Evolutionary conservation across 23 tunicate species (phyloP).

Genomic region (Clavelina lepadiformis): DNA sequence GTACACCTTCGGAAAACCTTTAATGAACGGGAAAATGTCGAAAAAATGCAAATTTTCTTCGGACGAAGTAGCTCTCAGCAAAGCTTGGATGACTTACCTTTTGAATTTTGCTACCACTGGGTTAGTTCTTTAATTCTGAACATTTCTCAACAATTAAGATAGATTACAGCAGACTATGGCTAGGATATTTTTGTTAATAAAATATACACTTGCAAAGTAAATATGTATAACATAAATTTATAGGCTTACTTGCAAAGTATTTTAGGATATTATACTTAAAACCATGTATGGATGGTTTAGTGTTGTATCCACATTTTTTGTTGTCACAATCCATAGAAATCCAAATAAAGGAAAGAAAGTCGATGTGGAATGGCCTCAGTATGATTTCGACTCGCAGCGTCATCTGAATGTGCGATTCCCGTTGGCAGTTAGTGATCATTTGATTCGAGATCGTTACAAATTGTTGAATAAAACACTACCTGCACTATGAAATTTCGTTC

Average conservation of each 20-base stretch:
- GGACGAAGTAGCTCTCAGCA: conserved; percentile 4
- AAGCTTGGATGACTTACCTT: conserved; percentile 7
- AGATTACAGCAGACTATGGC: too few relatives aligned
- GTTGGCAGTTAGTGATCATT: conserved; percentile 2
- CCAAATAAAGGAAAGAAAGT: conserved; percentile 5
- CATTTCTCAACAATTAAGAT: too few relatives aligned
- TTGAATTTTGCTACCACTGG: conserved; percentile 23
- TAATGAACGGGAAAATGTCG: neutral
- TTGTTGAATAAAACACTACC: conserved; percentile 13
- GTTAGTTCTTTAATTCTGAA: too few relatives aligned
- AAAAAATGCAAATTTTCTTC: neutral
- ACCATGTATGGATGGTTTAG: neutral
- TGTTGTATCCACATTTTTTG: too few relatives aligned
- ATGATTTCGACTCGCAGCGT: neutral
- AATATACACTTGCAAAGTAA: too few relatives aligned
- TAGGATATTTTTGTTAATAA: too few relatives aligned
- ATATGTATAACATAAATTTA: too few relatives aligned
- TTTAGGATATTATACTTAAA: too few relatives aligned
- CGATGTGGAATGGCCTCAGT: conserved; percentile 12
- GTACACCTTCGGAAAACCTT: conserved; percentile 10
- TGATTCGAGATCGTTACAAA: neutral
- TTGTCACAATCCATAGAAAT: too few relatives aligned
- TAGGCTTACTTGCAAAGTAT: neutral
- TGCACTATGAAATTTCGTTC: too few relatives aligned
- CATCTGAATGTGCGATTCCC: conserved; percentile 3